These are phyloP conservation scores for Drosophila willistoni DNA, from an alignment of 1,140 invertebrate species.

Conservation along the genomic window DNA sequence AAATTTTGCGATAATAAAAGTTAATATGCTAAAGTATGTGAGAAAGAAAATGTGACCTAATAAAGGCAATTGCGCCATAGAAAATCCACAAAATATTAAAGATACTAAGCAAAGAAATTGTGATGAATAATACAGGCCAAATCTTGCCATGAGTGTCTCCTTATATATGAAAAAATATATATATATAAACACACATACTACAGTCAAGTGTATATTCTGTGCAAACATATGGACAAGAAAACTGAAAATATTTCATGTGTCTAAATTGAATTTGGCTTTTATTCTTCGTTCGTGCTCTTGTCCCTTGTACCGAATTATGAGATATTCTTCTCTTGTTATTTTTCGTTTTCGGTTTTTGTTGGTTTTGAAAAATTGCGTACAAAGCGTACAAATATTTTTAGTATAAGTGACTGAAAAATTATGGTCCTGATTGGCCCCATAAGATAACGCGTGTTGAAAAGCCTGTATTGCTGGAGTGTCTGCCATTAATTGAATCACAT, in stretches of 20 bases:
- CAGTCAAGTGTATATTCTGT: slow-evolving; percentile 19
- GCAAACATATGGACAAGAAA: slow-evolving; percentile 48
- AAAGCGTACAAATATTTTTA: no score
- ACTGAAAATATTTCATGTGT: slow-evolving; percentile 50
- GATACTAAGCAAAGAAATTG: slow-evolving; percentile 1
- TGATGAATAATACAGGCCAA: slow-evolving; percentile 53
- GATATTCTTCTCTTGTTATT: background rate
- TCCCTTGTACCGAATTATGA: background rate
- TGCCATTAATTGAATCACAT: slow-evolving; percentile 38
- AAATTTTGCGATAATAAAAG: slow-evolving; percentile 26
- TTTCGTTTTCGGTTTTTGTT: background rate
- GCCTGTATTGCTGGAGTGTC: slow-evolving; percentile 16
- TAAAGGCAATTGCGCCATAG: slow-evolving; percentile 49
- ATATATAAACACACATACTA: slow-evolving; percentile 10
- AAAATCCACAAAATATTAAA: slow-evolving; percentile 25
- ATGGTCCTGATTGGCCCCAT: slow-evolving; percentile 14
- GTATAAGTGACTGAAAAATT: slow-evolving; percentile 15
- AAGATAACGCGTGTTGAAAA: slow-evolving; percentile 5
- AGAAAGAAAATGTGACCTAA: slow-evolving; percentile 49
- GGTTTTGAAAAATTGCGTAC: slow-evolving; percentile 44
- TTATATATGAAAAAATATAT: background rate
- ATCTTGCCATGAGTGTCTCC: slow-evolving; percentile 11
- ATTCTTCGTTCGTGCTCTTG: slow-evolving; percentile 4
- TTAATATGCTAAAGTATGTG: slow-evolving; percentile 74
- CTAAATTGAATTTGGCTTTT: slow-evolving; percentile 12